A percentile compares a stretch with the other conserved stretches of the same genome.
phyloP scores from a whole-genome alignment of 2,113 vertebrate species.

The Bos taurus region DNA sequence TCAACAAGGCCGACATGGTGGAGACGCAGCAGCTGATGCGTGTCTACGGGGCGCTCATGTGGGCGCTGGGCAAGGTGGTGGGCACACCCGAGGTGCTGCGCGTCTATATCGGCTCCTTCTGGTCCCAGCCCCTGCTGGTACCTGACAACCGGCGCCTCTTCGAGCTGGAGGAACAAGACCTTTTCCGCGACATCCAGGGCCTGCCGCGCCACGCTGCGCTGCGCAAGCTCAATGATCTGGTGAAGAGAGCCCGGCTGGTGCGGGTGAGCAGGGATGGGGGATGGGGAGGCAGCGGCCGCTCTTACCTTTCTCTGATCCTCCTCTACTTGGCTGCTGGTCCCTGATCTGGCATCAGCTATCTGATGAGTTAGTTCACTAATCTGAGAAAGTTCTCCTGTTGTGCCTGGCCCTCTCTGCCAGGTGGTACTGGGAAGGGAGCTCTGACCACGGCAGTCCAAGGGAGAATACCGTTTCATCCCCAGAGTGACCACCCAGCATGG shows the following conservation, averaged over 20 bases:
- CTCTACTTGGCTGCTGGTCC: background rate
- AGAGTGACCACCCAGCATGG: background rate
- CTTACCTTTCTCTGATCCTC: background rate
- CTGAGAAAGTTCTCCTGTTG: background rate
- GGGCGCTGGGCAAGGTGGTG: slow-evolving; percentile 94
- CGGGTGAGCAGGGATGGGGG: slow-evolving; percentile 79
- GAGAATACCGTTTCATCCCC: background rate
- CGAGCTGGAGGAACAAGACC: slow-evolving; percentile 93
- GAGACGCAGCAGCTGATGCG: slow-evolving; percentile 96
- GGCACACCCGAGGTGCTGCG: slow-evolving; percentile 93
- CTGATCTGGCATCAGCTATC: background rate
- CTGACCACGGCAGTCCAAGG: background rate
- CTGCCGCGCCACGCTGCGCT: slow-evolving; percentile 91
- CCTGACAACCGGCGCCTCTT: slow-evolving; percentile 90
- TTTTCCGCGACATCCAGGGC: slow-evolving; percentile 93
- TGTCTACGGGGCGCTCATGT: slow-evolving; percentile 95
- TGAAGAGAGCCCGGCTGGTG: slow-evolving; percentile 91
- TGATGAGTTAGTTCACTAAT: background rate
- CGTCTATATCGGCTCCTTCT: slow-evolving; percentile 96
- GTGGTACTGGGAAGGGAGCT: background rate
- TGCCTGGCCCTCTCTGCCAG: background rate
- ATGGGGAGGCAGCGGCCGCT: background rate
- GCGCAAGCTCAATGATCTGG: slow-evolving; percentile 93
- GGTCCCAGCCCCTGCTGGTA: slow-evolving; percentile 91
- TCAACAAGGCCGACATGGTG: slow-evolving; percentile 97